Evolutionary conservation across 1,140 invertebrate genomes (phyloP), one percentile per base, ranked within the genome.

Genomic region (Philaenus spumarius): DNA sequence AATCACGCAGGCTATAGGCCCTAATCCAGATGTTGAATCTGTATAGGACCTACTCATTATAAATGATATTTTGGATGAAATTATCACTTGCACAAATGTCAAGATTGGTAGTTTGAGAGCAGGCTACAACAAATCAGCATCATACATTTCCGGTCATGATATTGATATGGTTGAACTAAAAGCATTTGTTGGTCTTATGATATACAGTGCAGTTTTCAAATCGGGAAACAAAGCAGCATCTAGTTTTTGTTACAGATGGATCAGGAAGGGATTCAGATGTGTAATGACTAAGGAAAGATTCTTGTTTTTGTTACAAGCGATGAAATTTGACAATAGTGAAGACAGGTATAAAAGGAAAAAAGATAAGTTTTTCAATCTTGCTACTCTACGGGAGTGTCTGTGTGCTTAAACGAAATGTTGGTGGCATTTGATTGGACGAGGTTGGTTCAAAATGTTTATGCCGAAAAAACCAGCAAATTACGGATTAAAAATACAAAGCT

Each of bases 401-500:
- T 43, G 7, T 55, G 54, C 50, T 65, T 75, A 35, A 73, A 76
- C 63, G 72, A 76, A 67, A 73, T 72, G n/a, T n/a, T n/a, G n/a
- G n/a, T n/a, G n/a, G n/a, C n/a, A n/a, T n/a, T n/a, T n/a, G n/a
- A n/a, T n/a, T n/a, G 63, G 69, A 23, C 45, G 68, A 17, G 73
- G 71, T 52, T 22, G 17, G 12, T 77, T 76, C 55, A 63, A 68
- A 47, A 66, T 71, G 54, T 76, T 74, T 62, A 73, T 78, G 22
- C 70, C 71, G 5, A 66, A 66, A 35, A 77, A 78, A 68, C 74
- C 76, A 2, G 67, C 64, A 46, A 75, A 74, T n/a, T n/a, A n/a
- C n/a, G n/a, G n/a, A n/a, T n/a, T n/a, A n/a, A n/a, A n/a, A n/a
- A n/a, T n/a, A n/a, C 69, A 64, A 62, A 63, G 59, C 19, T 42